phyloP scores from a whole-genome alignment of 2,888 invertebrate genomes.

The Conchocele bisecta region DNA sequence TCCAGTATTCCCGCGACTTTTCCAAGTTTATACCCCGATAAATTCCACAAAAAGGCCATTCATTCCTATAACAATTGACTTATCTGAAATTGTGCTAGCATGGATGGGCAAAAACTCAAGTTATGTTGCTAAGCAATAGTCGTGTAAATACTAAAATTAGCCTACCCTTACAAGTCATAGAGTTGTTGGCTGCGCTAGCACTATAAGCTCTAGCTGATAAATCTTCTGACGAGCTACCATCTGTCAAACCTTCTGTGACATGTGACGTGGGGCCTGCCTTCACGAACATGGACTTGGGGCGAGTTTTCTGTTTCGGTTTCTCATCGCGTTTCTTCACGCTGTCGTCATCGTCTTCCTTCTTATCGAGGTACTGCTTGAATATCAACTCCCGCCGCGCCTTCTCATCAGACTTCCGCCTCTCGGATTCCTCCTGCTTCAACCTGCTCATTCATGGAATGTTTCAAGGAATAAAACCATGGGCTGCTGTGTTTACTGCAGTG shows the following conservation, averaged over 20 bases:
- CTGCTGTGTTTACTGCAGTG: too few species aligned
- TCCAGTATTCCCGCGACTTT: too few species aligned
- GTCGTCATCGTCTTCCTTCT: conserved; percentile 91
- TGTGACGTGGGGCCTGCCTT: conserved; percentile 59
- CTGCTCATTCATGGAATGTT: too few species aligned
- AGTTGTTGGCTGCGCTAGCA: conserved; percentile 29
- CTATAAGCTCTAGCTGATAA: conserved; percentile 56
- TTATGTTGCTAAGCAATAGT: too few species aligned
- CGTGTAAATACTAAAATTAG: too few species aligned
- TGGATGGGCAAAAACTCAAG: too few species aligned
- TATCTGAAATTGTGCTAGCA: too few species aligned
- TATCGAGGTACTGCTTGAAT: conserved; percentile 95
- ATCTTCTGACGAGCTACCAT: conserved; percentile 73
- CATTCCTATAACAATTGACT: too few species aligned
- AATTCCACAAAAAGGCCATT: too few species aligned
- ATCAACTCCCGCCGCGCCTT: conserved; percentile 93
- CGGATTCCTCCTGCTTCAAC: conserved; percentile 88
- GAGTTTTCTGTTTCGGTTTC: conserved; percentile 58
- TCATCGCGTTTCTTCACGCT: conserved; percentile 55
- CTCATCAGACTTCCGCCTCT: conserved; percentile 91
- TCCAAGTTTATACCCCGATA: too few species aligned
- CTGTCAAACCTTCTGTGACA: conserved; percentile 55
- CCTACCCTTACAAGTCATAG: conserved; percentile 49
- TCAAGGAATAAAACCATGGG: too few species aligned
- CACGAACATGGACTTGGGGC: conserved; percentile 77